Percentiles rank a stretch among this genome's conserved stretches.
These are phyloP conservation scores for Enteromius anoplus DNA, from an alignment of 2,797 vertebrate species.

Conservation along the genomic window DNA sequence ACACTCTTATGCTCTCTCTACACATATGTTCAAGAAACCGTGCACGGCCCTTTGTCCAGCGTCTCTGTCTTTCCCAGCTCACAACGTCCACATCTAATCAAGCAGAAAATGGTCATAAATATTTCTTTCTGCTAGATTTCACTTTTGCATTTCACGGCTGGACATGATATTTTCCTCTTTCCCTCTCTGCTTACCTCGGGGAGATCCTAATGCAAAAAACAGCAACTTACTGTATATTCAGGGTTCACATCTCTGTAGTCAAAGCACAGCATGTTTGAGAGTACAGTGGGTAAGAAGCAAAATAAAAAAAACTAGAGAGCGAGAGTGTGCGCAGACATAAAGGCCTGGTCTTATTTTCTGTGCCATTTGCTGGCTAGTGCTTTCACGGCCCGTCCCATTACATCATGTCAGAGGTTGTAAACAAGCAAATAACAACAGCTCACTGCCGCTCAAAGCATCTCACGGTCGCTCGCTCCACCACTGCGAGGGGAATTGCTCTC, in stretches of 20 bases:
- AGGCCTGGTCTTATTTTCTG: conserved; percentile 78
- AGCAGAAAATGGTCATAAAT: conserved; percentile 99
- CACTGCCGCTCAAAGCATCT: conserved; percentile 63
- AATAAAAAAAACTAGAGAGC: conserved; percentile 23
- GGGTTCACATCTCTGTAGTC: conserved; percentile 88
- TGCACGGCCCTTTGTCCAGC: conserved; percentile 45
- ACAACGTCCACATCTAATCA: conserved; percentile 98
- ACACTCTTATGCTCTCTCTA: conserved; percentile 49
- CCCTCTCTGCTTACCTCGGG: conserved; percentile 79
- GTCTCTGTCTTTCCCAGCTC: conserved; percentile 84
- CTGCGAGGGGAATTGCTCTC: conserved; percentile 59
- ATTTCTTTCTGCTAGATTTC: conserved; percentile 99
- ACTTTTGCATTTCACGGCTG: conserved; percentile 95
- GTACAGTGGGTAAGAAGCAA: not conserved
- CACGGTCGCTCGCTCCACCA: conserved; percentile 52
- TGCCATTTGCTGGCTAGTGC: conserved; percentile 78
- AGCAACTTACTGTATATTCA: conserved; percentile 87
- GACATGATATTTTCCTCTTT: conserved; percentile 87
- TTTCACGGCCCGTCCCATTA: conserved; percentile 79
- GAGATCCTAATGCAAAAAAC: conserved; percentile 94
- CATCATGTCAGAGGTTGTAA: conserved; percentile 82
- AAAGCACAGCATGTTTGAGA: conserved; percentile 81
- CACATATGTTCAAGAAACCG: conserved; percentile 85
- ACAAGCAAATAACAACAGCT: conserved; percentile 84
- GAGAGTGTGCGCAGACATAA: conserved; percentile 67